These are phyloP conservation scores for Trogon melanurus DNA, from an alignment of 2,113 vertebrate species.

Conservation along the genomic window DNA sequence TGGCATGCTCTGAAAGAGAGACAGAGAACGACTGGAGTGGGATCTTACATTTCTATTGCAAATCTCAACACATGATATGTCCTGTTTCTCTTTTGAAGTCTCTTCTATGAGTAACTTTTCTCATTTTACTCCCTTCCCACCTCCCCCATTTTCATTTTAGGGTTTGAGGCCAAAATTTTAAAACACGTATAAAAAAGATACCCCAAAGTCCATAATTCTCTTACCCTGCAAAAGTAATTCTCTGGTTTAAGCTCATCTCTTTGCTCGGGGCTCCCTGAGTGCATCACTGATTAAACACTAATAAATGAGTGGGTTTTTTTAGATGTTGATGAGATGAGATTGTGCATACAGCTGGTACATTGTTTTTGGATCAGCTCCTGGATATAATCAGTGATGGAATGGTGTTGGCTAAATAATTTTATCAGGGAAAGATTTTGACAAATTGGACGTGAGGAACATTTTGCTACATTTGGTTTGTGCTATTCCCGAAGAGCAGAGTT, in stretches of 20 bases:
- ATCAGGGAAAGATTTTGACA: slow-evolving; percentile 17
- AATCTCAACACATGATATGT: background rate
- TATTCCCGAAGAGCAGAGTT: slow-evolving; percentile 8
- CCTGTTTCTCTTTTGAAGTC: background rate
- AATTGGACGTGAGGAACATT: background rate
- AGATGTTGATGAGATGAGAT: slow-evolving; percentile 8
- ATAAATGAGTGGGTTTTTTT: background rate
- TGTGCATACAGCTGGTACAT: background rate
- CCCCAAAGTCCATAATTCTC: background rate
- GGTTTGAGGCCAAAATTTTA: background rate
- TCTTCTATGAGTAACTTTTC: background rate
- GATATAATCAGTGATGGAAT: slow-evolving; percentile 26
- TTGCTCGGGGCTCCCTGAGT: background rate
- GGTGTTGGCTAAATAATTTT: slow-evolving; percentile 33
- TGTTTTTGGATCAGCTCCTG: slow-evolving; percentile 33
- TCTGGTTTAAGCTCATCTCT: background rate
- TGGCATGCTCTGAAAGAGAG: background rate
- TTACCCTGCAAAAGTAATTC: background rate
- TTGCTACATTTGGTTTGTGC: slow-evolving; percentile 8
- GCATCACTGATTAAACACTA: background rate
- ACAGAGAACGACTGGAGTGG: background rate
- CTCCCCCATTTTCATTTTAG: background rate
- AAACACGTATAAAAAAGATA: background rate
- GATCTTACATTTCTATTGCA: background rate
- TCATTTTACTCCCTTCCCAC: background rate